Conservation (phyloP, 2,797 vertebrate genomes). For the Gymnoscopelus microlampas region DNA sequence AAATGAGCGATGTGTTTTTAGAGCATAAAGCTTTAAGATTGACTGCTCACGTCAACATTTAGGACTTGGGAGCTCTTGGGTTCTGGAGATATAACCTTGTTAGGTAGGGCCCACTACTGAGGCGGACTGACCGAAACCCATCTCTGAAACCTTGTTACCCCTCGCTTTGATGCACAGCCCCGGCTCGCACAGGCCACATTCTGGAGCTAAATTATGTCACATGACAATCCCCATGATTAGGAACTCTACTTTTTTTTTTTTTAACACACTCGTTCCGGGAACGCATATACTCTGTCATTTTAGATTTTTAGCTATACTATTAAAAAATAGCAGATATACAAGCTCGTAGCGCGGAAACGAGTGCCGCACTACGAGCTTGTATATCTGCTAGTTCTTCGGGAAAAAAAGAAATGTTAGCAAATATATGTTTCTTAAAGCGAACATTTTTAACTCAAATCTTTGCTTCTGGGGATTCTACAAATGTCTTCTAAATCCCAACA, state of each 20-base stretch:
- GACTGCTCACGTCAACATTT: conserved; percentile 72
- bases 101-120: conserved; percentile 71
- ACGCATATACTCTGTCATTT: too few species aligned
- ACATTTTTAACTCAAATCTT: too few species aligned
- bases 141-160: conserved; percentile 81
- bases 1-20: conserved; percentile 55
- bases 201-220: conserved; percentile 79
- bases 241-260: conserved; percentile 73
- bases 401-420: too few species aligned
- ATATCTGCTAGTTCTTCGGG: too few species aligned
- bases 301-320: too few species aligned
- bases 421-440: too few species aligned
- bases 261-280: background rate
- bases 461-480: too few species aligned
- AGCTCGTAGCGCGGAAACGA: too few species aligned
- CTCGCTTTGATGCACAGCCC: conserved; percentile 78
- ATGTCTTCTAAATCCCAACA: too few species aligned
- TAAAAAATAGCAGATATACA: too few species aligned
- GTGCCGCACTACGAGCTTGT: too few species aligned
- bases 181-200: conserved; percentile 73
- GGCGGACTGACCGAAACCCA: conserved; percentile 76
- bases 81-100: conserved; percentile 79
- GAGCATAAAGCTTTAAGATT: conserved; percentile 69
- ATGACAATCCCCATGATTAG: conserved; percentile 83
- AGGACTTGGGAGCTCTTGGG: conserved; percentile 72